Base-by-base conservation (phyloP, 1,140 invertebrate genomes). In the Mycetomoellerius zeteki region DNA sequence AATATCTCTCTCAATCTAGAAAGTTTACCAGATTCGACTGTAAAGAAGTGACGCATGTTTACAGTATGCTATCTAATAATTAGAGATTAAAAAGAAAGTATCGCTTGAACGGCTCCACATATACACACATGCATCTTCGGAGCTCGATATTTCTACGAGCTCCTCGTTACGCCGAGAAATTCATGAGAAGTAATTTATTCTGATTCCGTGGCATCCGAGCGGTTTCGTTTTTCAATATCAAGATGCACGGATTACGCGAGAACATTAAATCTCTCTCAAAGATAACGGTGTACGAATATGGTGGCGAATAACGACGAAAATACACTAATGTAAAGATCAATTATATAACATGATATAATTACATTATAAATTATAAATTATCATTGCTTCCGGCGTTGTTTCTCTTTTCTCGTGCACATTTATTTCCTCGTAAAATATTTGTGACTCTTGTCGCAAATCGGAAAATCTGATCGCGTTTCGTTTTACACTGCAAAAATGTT, bases 11-110 rank as follows among this genome's bases (percentile, higher is more conserved):
- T 24, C 21, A 24, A n/a, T 3, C 56, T 43, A 77, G 56, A 77
- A 77, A 60, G 54, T 62, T 54, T 47, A n/a, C 37, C 24, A 19
- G 37, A 77, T 62, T 60, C 37, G 10, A 47, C 19, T 43, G 14
- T 19, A 60, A 76, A 73, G 52, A 56, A 54, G 52, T 27, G 50
- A 64, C 37, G 75, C 58, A 10, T 16, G 24, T 58, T 75, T 75
- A 75, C n/a, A 30, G 8, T 47, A n/a, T 27, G 56, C 10, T 30
- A 47, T 62, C 56, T 12, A 19, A 37, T 77, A 62, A 77, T 77
- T 64, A 65, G 24, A 78, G 60, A 78, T 78, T 50, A 47, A 65
- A 65, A 78, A 50, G 58, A 64, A 78, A 78, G 76, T 64, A 64
- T 78, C 19, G 43, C n/a, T 65, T 50, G 33, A 76, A 60, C 16